These are phyloP conservation scores for Hofmannophila pseudospretella DNA, from an alignment of 2,888 invertebrate species.

Conservation along the genomic window DNA sequence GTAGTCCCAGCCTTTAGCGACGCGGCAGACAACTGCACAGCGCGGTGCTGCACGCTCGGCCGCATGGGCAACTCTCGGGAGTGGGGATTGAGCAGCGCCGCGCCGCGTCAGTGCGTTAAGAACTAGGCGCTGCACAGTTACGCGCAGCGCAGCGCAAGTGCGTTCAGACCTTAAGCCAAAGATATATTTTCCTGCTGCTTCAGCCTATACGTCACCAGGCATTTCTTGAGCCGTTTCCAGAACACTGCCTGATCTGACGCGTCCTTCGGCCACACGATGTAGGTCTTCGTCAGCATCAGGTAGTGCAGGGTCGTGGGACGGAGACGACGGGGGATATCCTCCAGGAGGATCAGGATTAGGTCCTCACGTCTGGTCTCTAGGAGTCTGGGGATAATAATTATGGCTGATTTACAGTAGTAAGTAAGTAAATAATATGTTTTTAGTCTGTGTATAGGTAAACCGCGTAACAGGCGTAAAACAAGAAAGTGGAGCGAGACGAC, in stretches of 20 bases:
- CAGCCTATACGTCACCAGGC: conserved; percentile 40
- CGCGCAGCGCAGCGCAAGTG: too few species aligned
- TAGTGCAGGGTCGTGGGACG: conserved; percentile 81
- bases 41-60: too few species aligned
- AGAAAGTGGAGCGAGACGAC: too few species aligned
- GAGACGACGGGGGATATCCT: conserved; percentile 78
- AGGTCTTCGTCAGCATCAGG: conserved; percentile 83
- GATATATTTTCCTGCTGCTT: conserved; percentile 43
- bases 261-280: conserved; percentile 81
- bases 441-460: background rate
- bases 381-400: conserved; percentile 54
- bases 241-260: conserved; percentile 44
- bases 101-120: too few species aligned
- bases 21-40: too few species aligned
- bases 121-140: too few species aligned
- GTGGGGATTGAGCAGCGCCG: too few species aligned
- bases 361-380: conserved; percentile 80
- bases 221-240: conserved; percentile 65
- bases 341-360: conserved; percentile 80
- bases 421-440: background rate
- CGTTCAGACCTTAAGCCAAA: too few species aligned
- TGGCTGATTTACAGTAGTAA: background rate
- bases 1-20: too few species aligned
- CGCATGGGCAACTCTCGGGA: too few species aligned
- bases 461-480: too few species aligned